A percentile compares a stretch with the other conserved stretches of the same genome.
Evolutionary conservation across 1,140 invertebrate species (phyloP).

Genomic region (Megalonaias nervosa): DNA sequence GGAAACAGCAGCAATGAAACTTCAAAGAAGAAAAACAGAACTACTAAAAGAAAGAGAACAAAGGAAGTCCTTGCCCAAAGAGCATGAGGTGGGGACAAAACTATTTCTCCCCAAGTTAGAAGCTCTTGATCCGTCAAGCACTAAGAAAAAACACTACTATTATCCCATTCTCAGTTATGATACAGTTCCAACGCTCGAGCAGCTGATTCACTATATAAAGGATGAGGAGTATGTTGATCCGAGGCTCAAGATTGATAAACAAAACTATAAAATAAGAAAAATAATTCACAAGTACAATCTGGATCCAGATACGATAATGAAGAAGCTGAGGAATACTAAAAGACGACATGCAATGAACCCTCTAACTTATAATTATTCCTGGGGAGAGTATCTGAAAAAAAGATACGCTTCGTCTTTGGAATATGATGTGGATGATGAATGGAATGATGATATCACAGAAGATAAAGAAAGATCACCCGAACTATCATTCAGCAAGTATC

Average conservation of each 20-base stretch:
- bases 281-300: conserved; percentile 20
- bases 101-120: conserved; percentile 6
- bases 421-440: no score
- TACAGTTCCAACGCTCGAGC: conserved; percentile 25
- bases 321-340: no score
- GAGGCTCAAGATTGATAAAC: conserved; percentile 7
- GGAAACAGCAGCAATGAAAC: not conserved
- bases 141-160: not conserved
- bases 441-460: no score
- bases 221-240: conserved; percentile 29
- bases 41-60: conserved; percentile 7
- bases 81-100: not conserved
- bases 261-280: not conserved
- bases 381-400: no score
- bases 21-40: conserved; percentile 19
- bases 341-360: no score
- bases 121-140: not conserved
- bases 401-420: no score
- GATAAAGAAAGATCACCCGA: no score
- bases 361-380: no score
- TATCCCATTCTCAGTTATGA: conserved; percentile 18
- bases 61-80: not conserved
- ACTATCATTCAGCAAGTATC: no score
- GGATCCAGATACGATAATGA: no score
- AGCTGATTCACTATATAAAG: conserved; percentile 20